Conservation (phyloP, 2,797 vertebrate genomes). For the Phyllotis vaccarum region DNA sequence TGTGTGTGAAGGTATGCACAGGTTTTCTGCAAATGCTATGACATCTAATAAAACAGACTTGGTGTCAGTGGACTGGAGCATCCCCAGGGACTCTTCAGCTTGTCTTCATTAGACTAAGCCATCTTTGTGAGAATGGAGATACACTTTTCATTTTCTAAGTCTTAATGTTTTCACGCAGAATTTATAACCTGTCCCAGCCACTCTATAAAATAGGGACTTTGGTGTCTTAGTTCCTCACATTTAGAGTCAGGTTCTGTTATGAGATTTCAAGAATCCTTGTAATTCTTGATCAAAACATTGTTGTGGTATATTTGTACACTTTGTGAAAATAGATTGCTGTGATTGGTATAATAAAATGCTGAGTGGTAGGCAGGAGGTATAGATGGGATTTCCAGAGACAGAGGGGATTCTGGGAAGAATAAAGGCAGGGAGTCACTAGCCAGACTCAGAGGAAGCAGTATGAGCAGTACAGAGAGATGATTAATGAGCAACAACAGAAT, state of each 20-base stretch:
- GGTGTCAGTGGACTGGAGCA: neutral
- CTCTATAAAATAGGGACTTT: neutral
- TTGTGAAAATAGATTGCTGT: neutral
- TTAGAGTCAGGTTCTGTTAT: neutral
- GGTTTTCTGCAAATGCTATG: neutral
- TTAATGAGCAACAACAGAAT: neutral
- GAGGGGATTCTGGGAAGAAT: neutral
- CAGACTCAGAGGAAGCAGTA: neutral
- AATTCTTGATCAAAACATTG: neutral
- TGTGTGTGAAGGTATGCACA: neutral
- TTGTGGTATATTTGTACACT: neutral
- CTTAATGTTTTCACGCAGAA: slow-evolving; percentile 46
- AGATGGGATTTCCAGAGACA: neutral
- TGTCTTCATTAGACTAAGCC: too few relatives aligned
- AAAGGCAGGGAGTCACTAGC: neutral
- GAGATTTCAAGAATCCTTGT: slow-evolving; percentile 7
- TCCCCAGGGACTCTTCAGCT: neutral
- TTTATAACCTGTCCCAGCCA: neutral
- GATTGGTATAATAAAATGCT: neutral
- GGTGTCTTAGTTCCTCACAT: neutral
- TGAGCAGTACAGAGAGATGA: neutral
- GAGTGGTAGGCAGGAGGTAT: neutral
- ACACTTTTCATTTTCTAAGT: slow-evolving; percentile 15
- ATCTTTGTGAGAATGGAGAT: neutral
- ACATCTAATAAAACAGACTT: neutral